These are phyloP conservation scores for Heteronetta atricapilla DNA, from an alignment of 2,113 vertebrate species.

Conservation along the genomic window DNA sequence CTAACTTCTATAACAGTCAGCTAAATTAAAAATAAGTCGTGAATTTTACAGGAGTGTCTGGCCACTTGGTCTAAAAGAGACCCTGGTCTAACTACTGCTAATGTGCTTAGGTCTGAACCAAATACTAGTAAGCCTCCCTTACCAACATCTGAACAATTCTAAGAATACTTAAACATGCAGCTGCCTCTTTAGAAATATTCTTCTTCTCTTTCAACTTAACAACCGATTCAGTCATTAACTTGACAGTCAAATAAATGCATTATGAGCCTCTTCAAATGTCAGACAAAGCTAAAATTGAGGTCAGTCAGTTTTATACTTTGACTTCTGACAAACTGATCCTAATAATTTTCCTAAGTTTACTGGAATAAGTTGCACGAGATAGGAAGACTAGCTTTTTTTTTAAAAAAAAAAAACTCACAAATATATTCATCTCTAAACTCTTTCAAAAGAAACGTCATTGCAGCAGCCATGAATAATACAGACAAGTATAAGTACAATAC, in stretches of 20 bases:
- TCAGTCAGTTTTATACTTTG: background rate
- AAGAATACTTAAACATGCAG: background rate
- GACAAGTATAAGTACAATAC: background rate
- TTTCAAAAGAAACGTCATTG: background rate
- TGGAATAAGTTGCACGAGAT: background rate
- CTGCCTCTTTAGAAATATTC: background rate
- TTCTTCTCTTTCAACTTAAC: background rate
- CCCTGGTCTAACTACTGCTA: background rate
- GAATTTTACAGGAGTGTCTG: background rate
- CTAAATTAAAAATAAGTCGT: background rate
- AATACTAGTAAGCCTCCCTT: background rate
- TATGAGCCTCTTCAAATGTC: constrained; percentile 44
- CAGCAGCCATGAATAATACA: background rate
- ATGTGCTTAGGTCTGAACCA: background rate
- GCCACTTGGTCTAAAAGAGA: background rate
- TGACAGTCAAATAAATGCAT: constrained; percentile 3
- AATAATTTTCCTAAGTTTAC: background rate
- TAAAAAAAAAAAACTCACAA: too few species aligned
- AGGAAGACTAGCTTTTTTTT: background rate
- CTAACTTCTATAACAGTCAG: background rate
- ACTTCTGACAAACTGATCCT: background rate
- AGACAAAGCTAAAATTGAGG: constrained; percentile 1
- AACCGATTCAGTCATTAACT: constrained; percentile 1
- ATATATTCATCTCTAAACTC: background rate
- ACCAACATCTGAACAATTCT: background rate